Conservation (phyloP, 2,797 vertebrate genomes). For the Manis javanica region DNA sequence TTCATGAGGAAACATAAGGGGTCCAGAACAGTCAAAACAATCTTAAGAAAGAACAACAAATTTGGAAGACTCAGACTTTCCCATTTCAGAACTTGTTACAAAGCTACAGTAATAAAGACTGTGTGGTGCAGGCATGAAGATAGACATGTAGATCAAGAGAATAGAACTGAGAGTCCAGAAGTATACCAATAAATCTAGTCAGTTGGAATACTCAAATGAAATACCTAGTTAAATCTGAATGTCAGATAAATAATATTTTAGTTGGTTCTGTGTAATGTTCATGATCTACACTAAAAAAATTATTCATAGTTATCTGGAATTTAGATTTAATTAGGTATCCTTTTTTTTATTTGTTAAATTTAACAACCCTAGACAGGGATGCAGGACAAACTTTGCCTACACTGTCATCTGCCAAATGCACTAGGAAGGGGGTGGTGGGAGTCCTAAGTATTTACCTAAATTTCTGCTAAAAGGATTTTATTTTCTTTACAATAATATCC, state of each 20-base stretch:
- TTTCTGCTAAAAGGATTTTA: slow-evolving; percentile 59
- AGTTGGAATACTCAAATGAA: neutral
- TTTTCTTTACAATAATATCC: slow-evolving; percentile 62
- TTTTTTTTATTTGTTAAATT: slow-evolving; percentile 44
- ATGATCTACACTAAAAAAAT: neutral
- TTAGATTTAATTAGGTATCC: neutral
- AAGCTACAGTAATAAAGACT: neutral
- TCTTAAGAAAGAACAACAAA: neutral
- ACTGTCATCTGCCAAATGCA: neutral
- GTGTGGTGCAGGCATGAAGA: neutral
- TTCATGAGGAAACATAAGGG: neutral
- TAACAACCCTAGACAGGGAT: neutral
- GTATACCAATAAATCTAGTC: neutral
- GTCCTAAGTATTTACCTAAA: slow-evolving; percentile 11
- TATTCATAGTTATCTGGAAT: neutral
- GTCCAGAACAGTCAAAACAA: neutral
- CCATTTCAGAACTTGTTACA: slow-evolving; percentile 2
- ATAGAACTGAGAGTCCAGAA: neutral
- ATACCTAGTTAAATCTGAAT: neutral
- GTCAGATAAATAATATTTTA: slow-evolving; percentile 13
- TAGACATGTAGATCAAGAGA: neutral
- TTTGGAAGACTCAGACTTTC: neutral
- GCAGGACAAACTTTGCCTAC: neutral
- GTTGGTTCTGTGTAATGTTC: neutral
- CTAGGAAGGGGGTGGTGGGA: neutral